Evolutionary conservation across 2,888 invertebrate genomes (phyloP), one percentile per base, ranked within the genome.

Genomic region (Sphaerophoria rueppellii): DNA sequence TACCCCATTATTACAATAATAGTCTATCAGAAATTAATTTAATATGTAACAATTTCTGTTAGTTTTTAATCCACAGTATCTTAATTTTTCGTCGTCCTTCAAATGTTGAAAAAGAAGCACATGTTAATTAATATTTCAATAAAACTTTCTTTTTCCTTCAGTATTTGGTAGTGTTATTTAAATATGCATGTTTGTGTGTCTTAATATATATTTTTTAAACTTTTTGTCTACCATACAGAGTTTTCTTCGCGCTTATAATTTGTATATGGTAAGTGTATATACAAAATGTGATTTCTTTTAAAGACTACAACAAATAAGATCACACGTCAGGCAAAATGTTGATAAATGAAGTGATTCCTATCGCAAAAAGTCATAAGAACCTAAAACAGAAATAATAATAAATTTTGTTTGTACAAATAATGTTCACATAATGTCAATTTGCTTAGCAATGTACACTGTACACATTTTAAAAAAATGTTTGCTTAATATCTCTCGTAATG

Each of bases 241-340:
- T 24, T 24, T 24, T 24, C 24, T 24, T 24, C 24, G 24, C 1
- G 24, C 24, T 24, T 24, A 24, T 24, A 24, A 24, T 24, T 70
- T 70, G 40, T 63, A 73, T 67, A 82, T 83, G 83, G 83, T 83
- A 83, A 80, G 75, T 83, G 83, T 83, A 75, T 80, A 80, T 83
- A 85, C 63, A 73, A 76, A 73, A 76, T 76, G 80, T 79, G 72
- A 80, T 76, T 60, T 55, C 14, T 65, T 74, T 57, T 63, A 34
- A 70, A 80, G 81, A 81, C 70, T 81, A 81, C 70, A 71, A 65
- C 65, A 82, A 78, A 67, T 50, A 60, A 69, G 55, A 74, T 57
- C 48, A 48, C 12, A 60, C 48, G 34, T 60, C 65, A 72, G 52
- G 58, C 35, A 55, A 82, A 73, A 16, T 52, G 69, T 32, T 9